Conservation (phyloP, 2,888 invertebrate genomes). For the Nomada goodeniana region DNA sequence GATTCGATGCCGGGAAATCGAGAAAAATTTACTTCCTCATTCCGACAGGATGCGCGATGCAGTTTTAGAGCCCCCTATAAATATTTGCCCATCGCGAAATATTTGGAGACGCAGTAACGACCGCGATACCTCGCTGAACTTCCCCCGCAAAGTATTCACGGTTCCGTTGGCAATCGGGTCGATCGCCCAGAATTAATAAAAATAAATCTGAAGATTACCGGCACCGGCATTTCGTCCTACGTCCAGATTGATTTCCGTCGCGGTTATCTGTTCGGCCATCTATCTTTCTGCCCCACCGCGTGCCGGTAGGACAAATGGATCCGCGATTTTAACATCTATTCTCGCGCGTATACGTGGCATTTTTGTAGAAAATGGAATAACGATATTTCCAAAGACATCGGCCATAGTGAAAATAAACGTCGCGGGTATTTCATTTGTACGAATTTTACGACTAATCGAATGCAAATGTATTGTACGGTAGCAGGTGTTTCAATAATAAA, state of each 20-base stretch:
- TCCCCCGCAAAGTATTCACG: constrained; percentile 37
- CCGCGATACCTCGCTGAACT: constrained; percentile 52
- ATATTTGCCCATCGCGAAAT: constrained; percentile 47
- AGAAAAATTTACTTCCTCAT: constrained; percentile 46
- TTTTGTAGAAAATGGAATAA: background rate
- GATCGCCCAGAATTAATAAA: constrained; percentile 57
- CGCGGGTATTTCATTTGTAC: background rate
- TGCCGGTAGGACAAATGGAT: constrained; percentile 21
- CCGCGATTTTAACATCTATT: background rate
- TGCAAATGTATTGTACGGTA: too few relatives aligned
- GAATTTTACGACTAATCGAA: too few relatives aligned
- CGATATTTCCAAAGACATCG: background rate
- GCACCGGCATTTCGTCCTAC: constrained; percentile 19
- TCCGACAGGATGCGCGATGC: constrained; percentile 20
- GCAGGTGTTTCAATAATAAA: too few relatives aligned
- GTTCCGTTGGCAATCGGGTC: constrained; percentile 39
- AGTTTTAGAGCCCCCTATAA: constrained; percentile 49
- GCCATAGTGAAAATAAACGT: background rate
- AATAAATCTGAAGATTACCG: constrained; percentile 58
- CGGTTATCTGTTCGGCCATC: constrained; percentile 12
- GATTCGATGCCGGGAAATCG: constrained; percentile 11
- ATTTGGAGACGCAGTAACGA: constrained; percentile 48
- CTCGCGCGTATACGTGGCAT: background rate
- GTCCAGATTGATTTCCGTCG: constrained; percentile 51
- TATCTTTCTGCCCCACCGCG: background rate